Percentiles rank a stretch among this genome's conserved stretches.
Conservation (phyloP, 1,140 invertebrate genomes). For the Eupristina koningsbergeri region DNA sequence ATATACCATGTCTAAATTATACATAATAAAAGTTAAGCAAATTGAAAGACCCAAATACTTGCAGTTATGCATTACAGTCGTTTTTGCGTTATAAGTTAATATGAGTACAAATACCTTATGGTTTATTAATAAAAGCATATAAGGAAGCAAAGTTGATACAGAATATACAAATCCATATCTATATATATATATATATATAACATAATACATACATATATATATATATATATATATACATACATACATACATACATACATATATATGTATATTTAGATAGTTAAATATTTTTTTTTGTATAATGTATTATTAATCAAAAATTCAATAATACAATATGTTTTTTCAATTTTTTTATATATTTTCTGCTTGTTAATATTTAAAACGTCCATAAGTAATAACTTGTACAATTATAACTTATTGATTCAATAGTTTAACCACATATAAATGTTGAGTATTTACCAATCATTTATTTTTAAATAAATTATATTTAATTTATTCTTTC, state of each 20-base stretch:
- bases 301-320: conserved; percentile 8
- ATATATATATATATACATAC: too few species aligned
- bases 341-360: conserved; percentile 18
- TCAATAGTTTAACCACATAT: conserved; percentile 9
- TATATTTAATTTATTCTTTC: neutral
- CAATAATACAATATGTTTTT: conserved; percentile 13
- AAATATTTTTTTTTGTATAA: too few species aligned
- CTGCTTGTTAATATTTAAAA: conserved; percentile 45
- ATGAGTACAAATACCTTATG: neutral
- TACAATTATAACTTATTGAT: conserved; percentile 26
- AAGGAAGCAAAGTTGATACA: neutral
- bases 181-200: too few species aligned
- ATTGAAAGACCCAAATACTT: too few species aligned
- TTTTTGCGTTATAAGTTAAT: neutral
- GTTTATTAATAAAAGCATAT: neutral
- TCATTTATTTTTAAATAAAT: neutral
- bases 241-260: too few species aligned
- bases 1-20: too few species aligned
- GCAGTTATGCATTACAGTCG: too few species aligned
- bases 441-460: conserved; percentile 16
- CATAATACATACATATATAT: too few species aligned
- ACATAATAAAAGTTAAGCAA: too few species aligned
- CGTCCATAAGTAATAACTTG: conserved; percentile 37
- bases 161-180: neutral
- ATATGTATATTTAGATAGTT: too few species aligned